phyloP scores from a whole-genome alignment of 37 sponge, comb jelly and placozoan species.

The Mnemiopsis leidyi region DNA sequence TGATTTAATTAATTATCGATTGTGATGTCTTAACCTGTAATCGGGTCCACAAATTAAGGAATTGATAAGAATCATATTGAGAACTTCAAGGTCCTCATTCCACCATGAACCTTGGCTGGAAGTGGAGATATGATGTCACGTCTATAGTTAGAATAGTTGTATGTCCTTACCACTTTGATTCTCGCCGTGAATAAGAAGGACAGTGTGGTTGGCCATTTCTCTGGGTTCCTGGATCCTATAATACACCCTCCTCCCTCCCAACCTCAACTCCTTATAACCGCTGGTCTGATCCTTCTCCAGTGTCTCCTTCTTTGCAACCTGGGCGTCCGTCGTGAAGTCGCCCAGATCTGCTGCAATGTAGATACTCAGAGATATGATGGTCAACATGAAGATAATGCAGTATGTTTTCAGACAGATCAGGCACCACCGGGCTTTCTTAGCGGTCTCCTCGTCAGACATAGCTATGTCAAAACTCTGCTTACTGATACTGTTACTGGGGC shows the following conservation, averaged over 20 bases:
- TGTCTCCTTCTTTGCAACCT: neutral
- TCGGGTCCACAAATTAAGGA: too few relatives aligned
- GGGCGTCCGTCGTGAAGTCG: neutral
- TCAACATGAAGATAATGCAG: conserved; percentile 28
- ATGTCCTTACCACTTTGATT: neutral
- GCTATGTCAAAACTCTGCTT: neutral
- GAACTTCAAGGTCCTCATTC: too few relatives aligned
- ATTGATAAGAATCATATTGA: too few relatives aligned
- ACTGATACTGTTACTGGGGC: neutral
- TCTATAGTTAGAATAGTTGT: too few relatives aligned
- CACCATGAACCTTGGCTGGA: too few relatives aligned
- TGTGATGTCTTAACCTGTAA: too few relatives aligned
- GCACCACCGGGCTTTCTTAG: neutral
- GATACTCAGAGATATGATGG: neutral
- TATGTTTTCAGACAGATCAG: conserved; percentile 33
- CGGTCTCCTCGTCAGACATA: conserved; percentile 10
- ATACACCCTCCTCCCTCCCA: neutral
- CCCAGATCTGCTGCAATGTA: neutral
- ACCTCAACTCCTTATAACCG: neutral
- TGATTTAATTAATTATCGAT: too few relatives aligned
- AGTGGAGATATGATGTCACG: too few relatives aligned
- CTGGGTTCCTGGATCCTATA: neutral
- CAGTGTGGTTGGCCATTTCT: conserved; percentile 3
- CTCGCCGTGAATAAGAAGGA: neutral
- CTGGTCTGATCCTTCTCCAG: neutral